Percentiles rank a stretch among this genome's conserved stretches.
Evolutionary conservation across 2,888 invertebrate genomes (phyloP).

Genomic region (Drosophila seclusa): DNA sequence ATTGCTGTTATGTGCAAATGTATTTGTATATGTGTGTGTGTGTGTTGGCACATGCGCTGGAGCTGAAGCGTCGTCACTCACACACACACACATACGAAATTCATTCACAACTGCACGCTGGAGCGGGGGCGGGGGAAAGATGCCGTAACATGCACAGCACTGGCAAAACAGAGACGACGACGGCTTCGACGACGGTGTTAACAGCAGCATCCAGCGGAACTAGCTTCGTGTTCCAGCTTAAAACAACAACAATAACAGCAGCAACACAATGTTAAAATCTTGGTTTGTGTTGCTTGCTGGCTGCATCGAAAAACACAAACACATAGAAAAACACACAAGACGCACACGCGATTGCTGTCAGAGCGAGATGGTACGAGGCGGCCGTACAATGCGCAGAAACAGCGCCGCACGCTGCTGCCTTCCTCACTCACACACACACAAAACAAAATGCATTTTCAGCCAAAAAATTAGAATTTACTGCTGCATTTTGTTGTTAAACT

Average conservation of each 20-base stretch:
- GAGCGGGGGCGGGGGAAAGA: conserved; percentile 55
- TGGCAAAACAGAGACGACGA: conserved; percentile 31
- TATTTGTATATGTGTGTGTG: conserved; percentile 27
- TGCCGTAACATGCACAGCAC: conserved; percentile 73
- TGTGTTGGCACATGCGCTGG: conserved; percentile 70
- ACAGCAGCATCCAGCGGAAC: conserved; percentile 59
- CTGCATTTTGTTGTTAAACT: conserved; percentile 40
- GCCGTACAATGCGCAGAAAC: conserved; percentile 38
- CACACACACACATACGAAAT: conserved; percentile 52
- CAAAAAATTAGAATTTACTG: conserved; percentile 50
- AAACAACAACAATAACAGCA: conserved; percentile 25
- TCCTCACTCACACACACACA: conserved; percentile 45
- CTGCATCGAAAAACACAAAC: conserved; percentile 61
- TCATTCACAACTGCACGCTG: conserved; percentile 77
- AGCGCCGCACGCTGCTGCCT: conserved; percentile 64
- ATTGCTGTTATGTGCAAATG: conserved; percentile 50
- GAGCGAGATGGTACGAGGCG: conserved; percentile 57
- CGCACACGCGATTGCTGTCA: conserved; percentile 51
- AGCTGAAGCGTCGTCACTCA: conserved; percentile 61
- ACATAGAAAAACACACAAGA: conserved; percentile 23
- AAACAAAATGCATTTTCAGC: conserved; percentile 67
- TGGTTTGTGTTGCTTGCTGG: conserved; percentile 59
- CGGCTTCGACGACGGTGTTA: conserved; percentile 33
- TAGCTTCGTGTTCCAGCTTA: conserved; percentile 62
- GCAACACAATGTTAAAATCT: conserved; percentile 56